Percentiles rank a stretch among this genome's conserved stretches.
phyloP scores from a whole-genome alignment of 2,797 vertebrate species.

The Bradypodion pumilum region DNA sequence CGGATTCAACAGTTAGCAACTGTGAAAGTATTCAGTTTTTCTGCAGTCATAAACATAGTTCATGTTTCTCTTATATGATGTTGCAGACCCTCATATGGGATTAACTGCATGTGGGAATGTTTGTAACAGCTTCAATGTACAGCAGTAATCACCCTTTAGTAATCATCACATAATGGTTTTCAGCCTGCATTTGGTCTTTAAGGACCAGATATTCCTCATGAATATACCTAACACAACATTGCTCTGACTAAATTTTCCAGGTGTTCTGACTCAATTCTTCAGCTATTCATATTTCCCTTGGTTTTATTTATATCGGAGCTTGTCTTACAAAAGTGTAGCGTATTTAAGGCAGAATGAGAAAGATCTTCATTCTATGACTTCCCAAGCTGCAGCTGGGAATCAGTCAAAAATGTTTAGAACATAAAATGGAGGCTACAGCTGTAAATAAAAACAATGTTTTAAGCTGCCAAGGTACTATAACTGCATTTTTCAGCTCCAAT shows the following conservation, averaged over 20 bases:
- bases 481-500: slow-evolving; percentile 14
- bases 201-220: slow-evolving; percentile 10
- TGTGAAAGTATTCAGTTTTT: background rate
- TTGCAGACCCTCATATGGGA: background rate
- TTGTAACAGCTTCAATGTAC: background rate
- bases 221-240: background rate
- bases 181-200: background rate
- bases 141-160: background rate
- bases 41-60: background rate
- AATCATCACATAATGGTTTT: background rate
- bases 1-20: too few species aligned
- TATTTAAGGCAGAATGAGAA: background rate
- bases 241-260: background rate
- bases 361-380: background rate
- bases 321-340: background rate
- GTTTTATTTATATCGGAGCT: background rate
- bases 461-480: slow-evolving; percentile 22
- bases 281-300: background rate
- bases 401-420: background rate
- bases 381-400: background rate
- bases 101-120: background rate
- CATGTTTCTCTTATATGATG: background rate
- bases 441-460: slow-evolving; percentile 20
- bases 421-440: slow-evolving; percentile 7
- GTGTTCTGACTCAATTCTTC: background rate